phyloP scores from a whole-genome alignment of 1,140 invertebrate genomes.

The Zaprionus inermis region DNA sequence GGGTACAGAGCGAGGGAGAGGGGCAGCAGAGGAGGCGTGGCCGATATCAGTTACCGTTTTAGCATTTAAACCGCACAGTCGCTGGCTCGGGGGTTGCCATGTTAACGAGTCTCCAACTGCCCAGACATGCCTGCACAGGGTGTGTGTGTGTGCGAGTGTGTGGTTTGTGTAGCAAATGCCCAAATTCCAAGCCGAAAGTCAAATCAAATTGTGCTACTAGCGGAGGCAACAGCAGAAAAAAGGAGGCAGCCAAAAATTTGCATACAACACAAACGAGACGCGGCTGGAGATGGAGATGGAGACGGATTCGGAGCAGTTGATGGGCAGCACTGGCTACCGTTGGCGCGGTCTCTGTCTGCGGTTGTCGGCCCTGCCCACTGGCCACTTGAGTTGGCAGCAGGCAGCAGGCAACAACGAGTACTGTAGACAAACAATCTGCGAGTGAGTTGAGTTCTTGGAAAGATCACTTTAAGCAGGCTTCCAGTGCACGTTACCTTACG shows the following conservation, averaged over 20 bases:
- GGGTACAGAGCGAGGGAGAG: background rate
- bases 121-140: conserved; percentile 5
- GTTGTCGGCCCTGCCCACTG: conserved; percentile 51
- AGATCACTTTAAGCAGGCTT: conserved; percentile 60
- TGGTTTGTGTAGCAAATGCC: conserved; percentile 36
- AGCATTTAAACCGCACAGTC: conserved; percentile 44
- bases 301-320: conserved; percentile 38
- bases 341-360: conserved; percentile 56
- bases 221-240: conserved; percentile 50
- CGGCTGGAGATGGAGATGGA: conserved; percentile 38
- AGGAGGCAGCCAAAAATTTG: conserved; percentile 75
- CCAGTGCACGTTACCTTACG: conserved; percentile 8
- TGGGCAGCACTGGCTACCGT: conserved; percentile 71
- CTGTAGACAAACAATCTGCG: conserved; percentile 64
- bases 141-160: conserved; percentile 10
- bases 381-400: conserved; percentile 29
- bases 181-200: conserved; percentile 63
- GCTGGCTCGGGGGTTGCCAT: conserved; percentile 46
- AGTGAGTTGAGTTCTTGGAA: conserved; percentile 65
- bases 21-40: background rate
- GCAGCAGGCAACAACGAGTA: conserved; percentile 7
- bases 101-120: conserved; percentile 37
- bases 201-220: conserved; percentile 46
- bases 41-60: conserved; percentile 63
- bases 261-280: conserved; percentile 79